Evolutionary conservation across 2,888 invertebrate genomes (phyloP), one percentile per base, ranked within the genome.

Genomic region (Nemurella pictetii): DNA sequence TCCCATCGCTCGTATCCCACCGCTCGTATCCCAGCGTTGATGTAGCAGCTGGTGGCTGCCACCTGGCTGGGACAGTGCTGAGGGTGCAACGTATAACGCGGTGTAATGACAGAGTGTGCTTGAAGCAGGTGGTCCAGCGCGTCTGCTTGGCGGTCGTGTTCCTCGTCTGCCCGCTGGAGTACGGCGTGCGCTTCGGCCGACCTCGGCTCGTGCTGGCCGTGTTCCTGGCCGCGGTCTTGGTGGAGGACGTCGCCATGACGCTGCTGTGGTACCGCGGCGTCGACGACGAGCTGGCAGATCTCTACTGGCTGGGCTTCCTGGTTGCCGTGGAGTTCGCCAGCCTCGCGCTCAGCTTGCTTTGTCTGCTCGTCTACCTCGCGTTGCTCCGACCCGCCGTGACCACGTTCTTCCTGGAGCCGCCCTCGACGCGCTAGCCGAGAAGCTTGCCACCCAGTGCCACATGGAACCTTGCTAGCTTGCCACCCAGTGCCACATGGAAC

Each of bases 121-220:
- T n/a, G n/a, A n/a, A n/a, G n/a, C n/a, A 55, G 55, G 55, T 55
- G 9, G 1, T 55, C 95, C 89, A 94, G 94, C 88, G 85, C 20
- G 88, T 95, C 86, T 94, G 95, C 89, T 92, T 96, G 26, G 94
- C 95, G 20, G 93, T 95, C 87, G 92, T 96, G 86, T 96, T 95
- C 88, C 91, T 95, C 84, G 94, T 96, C 89, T 94, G 95, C 88
- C 91, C 96, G 78, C 93, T 96, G 88, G 96, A 96, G 90, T 95
- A 96, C 88, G 94, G 95, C 89, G 93, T 96, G 84, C 94, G 94
- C 89, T 96, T 96, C 89, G 94, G 94, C 87, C 94, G 94, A 88
- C 93, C 95, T 27, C 93, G 94, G 3, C 91, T 93, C 84, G 95
- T 95, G 93, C 94, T 95, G 88, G 90, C 93, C 86, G 92, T 93